Evolutionary conservation across 2,797 vertebrate species (phyloP).

Genomic region (Parotocinclus haroldoi): DNA sequence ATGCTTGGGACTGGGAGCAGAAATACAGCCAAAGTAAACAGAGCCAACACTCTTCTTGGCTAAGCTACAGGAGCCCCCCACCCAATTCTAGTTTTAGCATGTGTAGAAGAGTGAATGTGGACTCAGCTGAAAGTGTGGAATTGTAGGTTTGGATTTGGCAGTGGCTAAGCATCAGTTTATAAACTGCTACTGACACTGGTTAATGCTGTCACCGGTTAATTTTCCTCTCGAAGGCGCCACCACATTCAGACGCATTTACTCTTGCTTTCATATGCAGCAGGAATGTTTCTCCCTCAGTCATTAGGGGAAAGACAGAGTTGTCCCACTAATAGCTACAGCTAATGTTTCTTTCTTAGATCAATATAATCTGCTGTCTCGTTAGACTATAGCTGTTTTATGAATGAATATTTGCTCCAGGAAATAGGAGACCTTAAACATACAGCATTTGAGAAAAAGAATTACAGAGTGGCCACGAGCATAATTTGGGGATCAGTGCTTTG

Average conservation of each 20-base stretch:
- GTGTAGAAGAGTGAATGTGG: slow-evolving; percentile 35
- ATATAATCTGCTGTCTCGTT: slow-evolving; percentile 7
- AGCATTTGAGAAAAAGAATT: slow-evolving; percentile 53
- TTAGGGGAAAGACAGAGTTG: slow-evolving; percentile 23
- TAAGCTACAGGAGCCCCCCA: slow-evolving; percentile 8
- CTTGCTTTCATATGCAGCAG: slow-evolving; percentile 4
- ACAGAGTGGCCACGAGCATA: slow-evolving; percentile 54
- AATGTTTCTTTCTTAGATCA: background rate
- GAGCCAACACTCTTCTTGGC: slow-evolving; percentile 48
- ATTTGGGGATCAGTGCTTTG: slow-evolving; percentile 57
- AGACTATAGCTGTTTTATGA: slow-evolving; percentile 14
- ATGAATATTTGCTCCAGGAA: slow-evolving; percentile 22
- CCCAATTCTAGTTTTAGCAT: slow-evolving; percentile 12
- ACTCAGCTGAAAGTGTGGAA: slow-evolving; percentile 35
- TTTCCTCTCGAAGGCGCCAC: slow-evolving; percentile 30
- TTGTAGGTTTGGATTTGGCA: too few species aligned
- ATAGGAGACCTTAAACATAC: slow-evolving; percentile 42
- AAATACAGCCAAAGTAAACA: slow-evolving; percentile 52
- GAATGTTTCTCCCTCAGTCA: slow-evolving; percentile 12
- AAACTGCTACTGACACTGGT: slow-evolving; percentile 32
- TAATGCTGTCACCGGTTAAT: slow-evolving; percentile 26
- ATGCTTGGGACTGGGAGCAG: slow-evolving; percentile 30
- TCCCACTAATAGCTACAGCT: background rate
- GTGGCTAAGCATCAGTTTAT: too few species aligned
- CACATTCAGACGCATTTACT: slow-evolving; percentile 21